Percentiles rank a stretch among this genome's conserved stretches.
Evolutionary conservation across 2,797 vertebrate genomes (phyloP).

Genomic region (Acrossocheilus wenchowensis): DNA sequence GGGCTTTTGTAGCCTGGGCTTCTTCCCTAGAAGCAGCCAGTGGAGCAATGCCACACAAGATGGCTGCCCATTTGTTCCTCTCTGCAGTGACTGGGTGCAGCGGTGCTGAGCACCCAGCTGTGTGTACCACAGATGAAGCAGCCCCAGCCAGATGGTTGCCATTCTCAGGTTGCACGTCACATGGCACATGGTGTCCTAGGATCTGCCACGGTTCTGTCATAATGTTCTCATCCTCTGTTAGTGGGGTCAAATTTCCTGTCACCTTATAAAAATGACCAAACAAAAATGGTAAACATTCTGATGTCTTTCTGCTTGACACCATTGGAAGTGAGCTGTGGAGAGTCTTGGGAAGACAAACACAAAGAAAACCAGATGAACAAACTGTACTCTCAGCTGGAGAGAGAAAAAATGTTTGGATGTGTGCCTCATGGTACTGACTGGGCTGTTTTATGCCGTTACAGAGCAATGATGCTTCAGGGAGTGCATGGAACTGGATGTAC

Average conservation of each 20-base stretch:
- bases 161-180: slow-evolving; percentile 19
- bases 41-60: slow-evolving; percentile 50
- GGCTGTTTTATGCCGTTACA: slow-evolving; percentile 68
- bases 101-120: slow-evolving; percentile 31
- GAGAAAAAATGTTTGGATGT: slow-evolving; percentile 42
- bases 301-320: neutral
- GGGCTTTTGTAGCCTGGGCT: neutral
- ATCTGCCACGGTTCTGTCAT: neutral
- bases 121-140: slow-evolving; percentile 27
- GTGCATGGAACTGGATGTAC: slow-evolving; percentile 96
- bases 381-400: slow-evolving; percentile 10
- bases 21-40: slow-evolving; percentile 32
- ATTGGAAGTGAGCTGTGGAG: neutral
- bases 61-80: slow-evolving; percentile 46
- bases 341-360: neutral
- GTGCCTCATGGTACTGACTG: slow-evolving; percentile 43
- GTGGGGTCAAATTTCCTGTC: neutral
- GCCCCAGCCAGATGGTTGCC: slow-evolving; percentile 27
- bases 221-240: slow-evolving; percentile 5
- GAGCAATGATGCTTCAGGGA: slow-evolving; percentile 96
- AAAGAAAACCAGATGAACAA: slow-evolving; percentile 26
- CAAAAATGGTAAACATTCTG: neutral
- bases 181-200: slow-evolving; percentile 23
- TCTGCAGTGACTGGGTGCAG: slow-evolving; percentile 33
- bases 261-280: neutral